Conservation (phyloP, 2,113 vertebrate species). For the Chloroceryle aenea region DNA sequence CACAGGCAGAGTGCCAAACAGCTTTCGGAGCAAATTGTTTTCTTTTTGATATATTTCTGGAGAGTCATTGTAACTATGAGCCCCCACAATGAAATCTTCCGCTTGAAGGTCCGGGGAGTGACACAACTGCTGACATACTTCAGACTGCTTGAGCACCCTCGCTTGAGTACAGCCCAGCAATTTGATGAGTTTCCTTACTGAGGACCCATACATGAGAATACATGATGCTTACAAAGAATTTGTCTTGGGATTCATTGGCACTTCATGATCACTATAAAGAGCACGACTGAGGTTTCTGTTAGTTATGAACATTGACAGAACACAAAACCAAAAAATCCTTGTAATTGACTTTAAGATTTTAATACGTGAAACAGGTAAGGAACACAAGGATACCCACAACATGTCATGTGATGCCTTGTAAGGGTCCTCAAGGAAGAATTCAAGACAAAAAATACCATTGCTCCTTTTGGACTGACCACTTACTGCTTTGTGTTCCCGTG, state of each 20-base stretch:
- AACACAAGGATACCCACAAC: not conserved
- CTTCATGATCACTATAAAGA: not conserved
- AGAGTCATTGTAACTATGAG: not conserved
- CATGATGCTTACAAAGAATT: not conserved
- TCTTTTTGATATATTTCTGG: slow-evolving; percentile 1
- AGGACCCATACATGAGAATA: not conserved
- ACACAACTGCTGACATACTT: not conserved
- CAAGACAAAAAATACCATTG: not conserved
- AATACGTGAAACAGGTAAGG: not conserved
- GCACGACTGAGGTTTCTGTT: slow-evolving; percentile 16
- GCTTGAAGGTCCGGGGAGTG: not conserved
- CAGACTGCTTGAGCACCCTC: not conserved
- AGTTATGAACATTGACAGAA: slow-evolving; percentile 30
- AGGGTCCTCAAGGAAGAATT: not conserved
- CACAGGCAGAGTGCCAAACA: not conserved
- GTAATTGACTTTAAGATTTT: slow-evolving; percentile 47
- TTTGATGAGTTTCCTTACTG: not conserved
- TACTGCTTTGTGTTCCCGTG: not conserved
- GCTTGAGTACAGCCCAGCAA: not conserved
- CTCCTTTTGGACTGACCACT: not conserved
- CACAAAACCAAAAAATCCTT: slow-evolving; percentile 54
- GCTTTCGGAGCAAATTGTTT: not conserved
- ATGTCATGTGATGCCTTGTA: not conserved
- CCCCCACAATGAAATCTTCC: not conserved
- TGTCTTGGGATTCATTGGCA: not conserved